Base-by-base conservation (phyloP, 2,888 invertebrate species). In the Eilema depressum region DNA sequence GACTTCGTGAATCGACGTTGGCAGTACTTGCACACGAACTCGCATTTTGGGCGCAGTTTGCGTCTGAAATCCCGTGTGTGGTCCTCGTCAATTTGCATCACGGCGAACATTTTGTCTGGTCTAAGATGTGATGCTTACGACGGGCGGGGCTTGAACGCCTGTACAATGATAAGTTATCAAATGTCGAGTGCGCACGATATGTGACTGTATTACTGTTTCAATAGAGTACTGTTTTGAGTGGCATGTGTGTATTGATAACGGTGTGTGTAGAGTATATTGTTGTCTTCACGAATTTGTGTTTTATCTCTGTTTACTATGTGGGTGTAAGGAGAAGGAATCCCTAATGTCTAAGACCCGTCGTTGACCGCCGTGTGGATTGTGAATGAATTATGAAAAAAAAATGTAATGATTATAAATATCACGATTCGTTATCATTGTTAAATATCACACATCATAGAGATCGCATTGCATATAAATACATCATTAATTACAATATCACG, bases 21-120 rank as follows among this genome's bases (percentile, higher is more conserved):
- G 96, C 99, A 99, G 96, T 98, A 99, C 95, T 98, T 98, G 97
- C 99, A 99, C 92, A 99, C 98, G 95, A 98, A 99, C 96, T 99
- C 99, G 96, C 99, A 99, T 96, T 99, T 99, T 89, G 98, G 97
- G 91, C 98, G 96, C 97, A 98, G 97, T 96, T 97, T 97, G 95
- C 97, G 97, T 95, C 97, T 96, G 96, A 97, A 97, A 96, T 97
- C 97, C 95, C 97, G 96, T 94, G 97, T 96, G 96, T 97, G 97
- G 95, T 97, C 97, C 96, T 98, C 98, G 96, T 98, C 98, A 95
- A 97, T 97, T 96, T 97, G 97, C 97, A 98, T 98, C 96, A 98
- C 97, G 96, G 98, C 97, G 96, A 97, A 98, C 98, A 98, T 98
- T 96, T 96, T 97, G 96, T 94, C 91, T 92, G 94, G 86, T 85